phyloP scores from a whole-genome alignment of 2,113 vertebrate species.

The Grallaria varia region DNA sequence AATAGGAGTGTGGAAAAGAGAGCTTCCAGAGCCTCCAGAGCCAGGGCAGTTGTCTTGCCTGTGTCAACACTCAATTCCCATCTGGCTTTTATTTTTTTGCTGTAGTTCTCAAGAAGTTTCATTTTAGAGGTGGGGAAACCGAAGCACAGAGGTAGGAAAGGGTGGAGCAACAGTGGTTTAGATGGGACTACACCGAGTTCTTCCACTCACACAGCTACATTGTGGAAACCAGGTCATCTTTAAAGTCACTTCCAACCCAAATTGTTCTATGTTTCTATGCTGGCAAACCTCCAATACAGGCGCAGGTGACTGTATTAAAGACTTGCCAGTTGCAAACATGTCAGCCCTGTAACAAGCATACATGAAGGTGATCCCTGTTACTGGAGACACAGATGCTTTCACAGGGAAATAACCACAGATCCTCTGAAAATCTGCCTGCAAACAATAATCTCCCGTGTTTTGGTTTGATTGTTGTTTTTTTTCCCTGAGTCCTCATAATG shows the following conservation, averaged over 20 bases:
- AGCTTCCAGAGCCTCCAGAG: not conserved
- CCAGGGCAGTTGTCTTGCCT: not conserved
- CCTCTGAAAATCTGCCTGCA: not conserved
- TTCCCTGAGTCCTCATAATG: not conserved
- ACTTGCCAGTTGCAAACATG: not conserved
- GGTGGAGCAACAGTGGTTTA: accelerated
- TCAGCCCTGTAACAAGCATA: not conserved
- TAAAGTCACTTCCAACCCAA: not conserved
- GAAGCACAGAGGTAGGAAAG: not conserved
- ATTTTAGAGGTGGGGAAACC: not conserved
- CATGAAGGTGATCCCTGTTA: not conserved
- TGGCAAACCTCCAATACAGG: not conserved
- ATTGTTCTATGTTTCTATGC: not conserved
- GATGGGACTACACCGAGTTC: not conserved
- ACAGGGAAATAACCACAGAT: not conserved
- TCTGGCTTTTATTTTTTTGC: not conserved
- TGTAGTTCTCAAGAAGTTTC: not conserved
- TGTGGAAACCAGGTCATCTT: not conserved
- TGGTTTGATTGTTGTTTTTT: not conserved
- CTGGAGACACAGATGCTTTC: not conserved
- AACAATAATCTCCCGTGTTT: not conserved
- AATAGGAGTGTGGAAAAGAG: accelerated
- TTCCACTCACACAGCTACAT: not conserved
- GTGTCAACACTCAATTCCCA: not conserved
- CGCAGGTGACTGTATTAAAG: not conserved